Base-by-base conservation (phyloP, 2,113 vertebrate species). In the Ophiodon elongatus region DNA sequence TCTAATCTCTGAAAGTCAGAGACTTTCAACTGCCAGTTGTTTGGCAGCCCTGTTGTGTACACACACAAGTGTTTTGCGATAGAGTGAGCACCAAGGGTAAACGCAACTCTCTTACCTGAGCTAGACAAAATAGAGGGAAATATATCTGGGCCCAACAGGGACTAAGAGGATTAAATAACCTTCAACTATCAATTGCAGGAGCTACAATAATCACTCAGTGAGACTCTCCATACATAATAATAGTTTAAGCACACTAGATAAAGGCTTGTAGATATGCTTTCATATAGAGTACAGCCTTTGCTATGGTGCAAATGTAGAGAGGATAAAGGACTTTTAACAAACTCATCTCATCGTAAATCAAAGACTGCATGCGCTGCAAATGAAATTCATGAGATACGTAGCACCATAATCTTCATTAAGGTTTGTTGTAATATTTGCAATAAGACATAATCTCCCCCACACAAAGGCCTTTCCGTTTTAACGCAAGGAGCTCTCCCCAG, bases 161-260 rank as follows among this genome's bases (percentile, higher is more conserved):
- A 75, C 73, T 76, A 75, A 88, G 73, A 88, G 82, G 84, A 93
- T 89, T 87, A 90, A 88, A 83, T 73, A 87, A 88, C 88, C 71
- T 92, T 89, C 76, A 84, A 77, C 85, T 85, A 85, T 86, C 74
- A 73, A 86, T 72, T 79, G 35, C 56, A 73, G 66, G 31, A 72
- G 73, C 62, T 65, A 65, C 62, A 90, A 73, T 85, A 78, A 82
- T 83, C 79, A 80, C 65, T 86, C 71, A 65, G 45, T 31, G 70
- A 79, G 75, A 62, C 79, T 85, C 74, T 85, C 35, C 33, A 50
- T 79, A 76, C 69, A 86, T 84, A 88, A 65, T 70, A 83, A 83
- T 76, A 56, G 79, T 81, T 77, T 65, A 68, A 75, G 35, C 56
- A 27, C 15, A 69, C 29, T 27, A 54, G 59, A 83, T 82, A 79